Evolutionary conservation across 2,888 invertebrate genomes (phyloP).

Genomic region (Mylabris sibirica): DNA sequence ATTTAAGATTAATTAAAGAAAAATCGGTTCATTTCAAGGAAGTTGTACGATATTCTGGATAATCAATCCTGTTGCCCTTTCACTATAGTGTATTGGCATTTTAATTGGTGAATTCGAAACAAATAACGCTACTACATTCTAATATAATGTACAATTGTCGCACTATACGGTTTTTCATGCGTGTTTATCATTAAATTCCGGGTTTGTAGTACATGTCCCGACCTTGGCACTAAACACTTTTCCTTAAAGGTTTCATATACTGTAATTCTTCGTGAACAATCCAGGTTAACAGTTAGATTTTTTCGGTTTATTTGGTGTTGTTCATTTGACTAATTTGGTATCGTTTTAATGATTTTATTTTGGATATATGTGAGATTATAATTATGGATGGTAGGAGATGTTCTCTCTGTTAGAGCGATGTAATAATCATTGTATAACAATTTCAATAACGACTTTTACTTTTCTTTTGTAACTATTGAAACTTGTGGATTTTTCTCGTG

Average conservation of each 20-base stretch:
- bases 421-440: slow-evolving; percentile 21
- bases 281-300: not conserved
- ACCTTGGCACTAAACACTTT: too few species aligned
- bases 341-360: too few species aligned
- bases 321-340: too few species aligned
- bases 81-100: too few species aligned
- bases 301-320: too few species aligned
- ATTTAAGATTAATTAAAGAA: slow-evolving; percentile 21
- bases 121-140: too few species aligned
- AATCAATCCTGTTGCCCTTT: not conserved
- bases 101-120: too few species aligned
- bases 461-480: slow-evolving; percentile 10
- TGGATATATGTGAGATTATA: too few species aligned
- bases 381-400: slow-evolving; percentile 22
- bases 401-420: slow-evolving; percentile 23
- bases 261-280: not conserved
- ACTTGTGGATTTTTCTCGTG: not conserved
- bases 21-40: slow-evolving; percentile 23
- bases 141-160: not conserved
- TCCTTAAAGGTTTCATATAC: too few species aligned
- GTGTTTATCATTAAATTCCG: not conserved
- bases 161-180: not conserved
- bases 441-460: slow-evolving; percentile 23
- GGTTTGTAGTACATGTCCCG: too few species aligned
- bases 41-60: not conserved